phyloP scores from a whole-genome alignment of 2,888 invertebrate species.

The Trileptium ribeirensis region DNA sequence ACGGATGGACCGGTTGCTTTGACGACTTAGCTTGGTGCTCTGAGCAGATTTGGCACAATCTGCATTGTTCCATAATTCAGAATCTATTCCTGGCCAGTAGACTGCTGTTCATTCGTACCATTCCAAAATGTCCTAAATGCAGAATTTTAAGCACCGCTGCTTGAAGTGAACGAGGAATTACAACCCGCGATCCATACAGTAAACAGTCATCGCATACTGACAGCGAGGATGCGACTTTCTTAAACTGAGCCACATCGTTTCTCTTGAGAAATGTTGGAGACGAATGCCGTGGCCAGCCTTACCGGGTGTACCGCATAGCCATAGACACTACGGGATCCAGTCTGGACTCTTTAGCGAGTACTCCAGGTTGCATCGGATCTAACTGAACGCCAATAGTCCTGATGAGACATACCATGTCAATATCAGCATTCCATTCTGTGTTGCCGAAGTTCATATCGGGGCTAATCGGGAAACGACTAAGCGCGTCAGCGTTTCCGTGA shows the following conservation, averaged over 20 bases:
- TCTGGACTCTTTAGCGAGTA: not conserved
- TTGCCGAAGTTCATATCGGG: conserved; percentile 20
- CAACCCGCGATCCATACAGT: conserved; percentile 9
- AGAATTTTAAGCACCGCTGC: not conserved
- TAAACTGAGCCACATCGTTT: not conserved
- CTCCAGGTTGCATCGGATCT: not conserved
- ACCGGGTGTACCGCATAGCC: not conserved
- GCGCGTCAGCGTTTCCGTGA: conserved; percentile 32
- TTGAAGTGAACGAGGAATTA: not conserved
- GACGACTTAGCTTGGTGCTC: conserved; percentile 2
- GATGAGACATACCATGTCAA: not conserved
- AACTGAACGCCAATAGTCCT: not conserved
- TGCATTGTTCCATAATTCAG: conserved; percentile 1
- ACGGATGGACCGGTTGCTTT: conserved; percentile 38
- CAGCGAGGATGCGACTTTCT: not conserved
- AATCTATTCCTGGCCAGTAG: conserved; percentile 15
- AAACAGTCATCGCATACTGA: conserved; percentile 34
- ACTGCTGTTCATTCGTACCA: not conserved
- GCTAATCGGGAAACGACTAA: conserved; percentile 29
- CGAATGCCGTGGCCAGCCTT: conserved; percentile 7
- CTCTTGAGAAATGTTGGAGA: not conserved
- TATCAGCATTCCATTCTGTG: conserved; percentile 19
- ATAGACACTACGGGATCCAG: not conserved
- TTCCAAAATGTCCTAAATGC: conserved; percentile 10
- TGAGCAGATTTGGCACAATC: not conserved